Conservation (phyloP, 2,888 invertebrate species). For the Protodeltote pygarga region DNA sequence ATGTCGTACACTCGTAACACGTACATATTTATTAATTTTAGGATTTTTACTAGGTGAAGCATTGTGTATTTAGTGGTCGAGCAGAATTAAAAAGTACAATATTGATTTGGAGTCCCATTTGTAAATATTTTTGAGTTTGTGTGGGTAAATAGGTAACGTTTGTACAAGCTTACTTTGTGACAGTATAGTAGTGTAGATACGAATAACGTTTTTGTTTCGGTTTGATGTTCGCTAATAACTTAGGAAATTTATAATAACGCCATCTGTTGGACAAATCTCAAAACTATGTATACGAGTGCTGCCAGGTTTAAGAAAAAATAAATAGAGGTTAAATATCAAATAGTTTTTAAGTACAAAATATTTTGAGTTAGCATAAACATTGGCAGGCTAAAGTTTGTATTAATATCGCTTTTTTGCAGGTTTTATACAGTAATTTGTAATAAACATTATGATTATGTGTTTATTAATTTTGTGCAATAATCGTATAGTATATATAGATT, state of each 20-base stretch:
- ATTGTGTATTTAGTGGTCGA: background rate
- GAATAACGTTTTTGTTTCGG: conserved; percentile 48
- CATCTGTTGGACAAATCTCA: conserved; percentile 47
- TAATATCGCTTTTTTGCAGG: conserved; percentile 30
- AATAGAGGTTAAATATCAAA: conserved; percentile 11
- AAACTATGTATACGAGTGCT: conserved; percentile 43
- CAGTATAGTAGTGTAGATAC: conserved; percentile 46
- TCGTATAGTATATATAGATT: conserved; percentile 42
- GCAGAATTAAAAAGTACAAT: conserved; percentile 9
- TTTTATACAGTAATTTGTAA: conserved; percentile 44
- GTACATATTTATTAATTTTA: no score
- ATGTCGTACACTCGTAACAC: no score
- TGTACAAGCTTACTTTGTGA: conserved; percentile 45
- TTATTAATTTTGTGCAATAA: conserved; percentile 59
- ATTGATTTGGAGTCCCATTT: conserved; percentile 29
- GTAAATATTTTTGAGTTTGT: conserved; percentile 56
- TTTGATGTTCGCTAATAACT: conserved; percentile 56
- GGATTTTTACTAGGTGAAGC: background rate
- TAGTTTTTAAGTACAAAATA: conserved; percentile 41
- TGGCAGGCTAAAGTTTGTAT: conserved; percentile 26
- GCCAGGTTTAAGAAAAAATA: conserved; percentile 17
- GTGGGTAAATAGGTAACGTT: conserved; percentile 51
- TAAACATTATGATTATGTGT: conserved; percentile 34
- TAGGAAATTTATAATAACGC: conserved; percentile 41
- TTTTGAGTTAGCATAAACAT: conserved; percentile 15